Base-by-base conservation (phyloP, 1,140 invertebrate species). In the Planococcus citri region DNA sequence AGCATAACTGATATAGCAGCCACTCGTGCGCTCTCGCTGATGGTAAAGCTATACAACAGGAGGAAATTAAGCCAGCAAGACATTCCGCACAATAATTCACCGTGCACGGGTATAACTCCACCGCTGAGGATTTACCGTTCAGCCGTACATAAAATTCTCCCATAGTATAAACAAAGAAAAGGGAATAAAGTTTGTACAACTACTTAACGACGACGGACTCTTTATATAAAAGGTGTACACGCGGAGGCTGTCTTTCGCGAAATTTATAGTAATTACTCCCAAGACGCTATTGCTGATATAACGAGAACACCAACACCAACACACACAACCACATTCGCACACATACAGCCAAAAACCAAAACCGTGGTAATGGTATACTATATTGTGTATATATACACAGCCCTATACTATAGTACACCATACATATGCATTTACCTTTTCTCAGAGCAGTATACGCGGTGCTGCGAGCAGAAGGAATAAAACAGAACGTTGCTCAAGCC, bases 251-350 rank as follows among this genome's bases (percentile, higher is more conserved):
- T 51, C 41, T 51, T 51, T 51, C 12, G 41, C 41, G 41, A 51
- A 51, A 51, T 51, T 51, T 51, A 51, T 51, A 51, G 41, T 51
- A 51, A 51, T 51, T 51, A 51, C 41, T 51, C 41, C 41, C 41
- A 51, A 51, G 41, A 51, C 41, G 41, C 41, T 51, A 51, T 51
- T 51, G 41, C 41, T 51, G 17, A 51, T 51, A 51, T n/a, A n/a
- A n/a, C n/a, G n/a, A n/a, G n/a, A n/a, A n/a, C n/a, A n/a, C n/a
- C n/a, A n/a, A n/a, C n/a, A n/a, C n/a, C 41, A 51, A 33, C 29
- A 33, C 29, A 33, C 29, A 33, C 17, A 51, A 9, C 41, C 41
- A 6, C 17, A 6, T 14, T 51, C 12, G 4, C 10, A 17, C 41
- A 2, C 17, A n/a, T n/a, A n/a, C n/a, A n/a, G n/a, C n/a, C n/a